Evolutionary conservation across 2,797 vertebrate species (phyloP).

Genomic region (Mycteria americana): DNA sequence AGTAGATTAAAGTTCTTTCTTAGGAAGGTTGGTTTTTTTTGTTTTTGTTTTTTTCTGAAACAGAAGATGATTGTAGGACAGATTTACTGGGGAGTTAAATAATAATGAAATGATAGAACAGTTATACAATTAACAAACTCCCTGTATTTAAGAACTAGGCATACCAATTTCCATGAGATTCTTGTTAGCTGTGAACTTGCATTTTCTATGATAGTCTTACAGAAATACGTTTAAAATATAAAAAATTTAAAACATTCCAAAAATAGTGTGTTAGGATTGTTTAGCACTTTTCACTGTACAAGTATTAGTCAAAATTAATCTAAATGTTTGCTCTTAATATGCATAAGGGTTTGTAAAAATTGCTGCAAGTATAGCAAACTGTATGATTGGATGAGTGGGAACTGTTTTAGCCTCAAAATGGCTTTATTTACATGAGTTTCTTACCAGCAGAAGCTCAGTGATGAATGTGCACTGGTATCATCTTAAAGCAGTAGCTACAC

Average conservation of each 20-base stretch:
- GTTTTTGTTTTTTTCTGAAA: not conserved
- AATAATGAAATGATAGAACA: not conserved
- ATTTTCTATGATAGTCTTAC: not conserved
- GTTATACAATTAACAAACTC: not conserved
- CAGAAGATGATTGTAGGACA: not conserved
- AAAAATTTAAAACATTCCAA: not conserved
- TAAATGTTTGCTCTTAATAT: not conserved
- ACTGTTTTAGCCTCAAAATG: not conserved
- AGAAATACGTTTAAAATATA: not conserved
- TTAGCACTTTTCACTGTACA: not conserved
- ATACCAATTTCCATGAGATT: not conserved
- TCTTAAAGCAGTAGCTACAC: not conserved
- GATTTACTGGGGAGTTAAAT: not conserved
- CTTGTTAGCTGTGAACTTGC: not conserved
- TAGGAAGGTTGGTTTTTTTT: not conserved
- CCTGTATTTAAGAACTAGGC: not conserved
- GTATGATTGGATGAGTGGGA: not conserved
- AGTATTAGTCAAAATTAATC: not conserved
- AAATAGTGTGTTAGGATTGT: not conserved
- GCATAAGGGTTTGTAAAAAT: not conserved
- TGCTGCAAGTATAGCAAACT: not conserved
- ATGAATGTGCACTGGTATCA: not conserved
- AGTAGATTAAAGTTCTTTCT: not conserved
- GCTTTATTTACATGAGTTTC: not conserved
- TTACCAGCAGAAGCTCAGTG: not conserved